These are phyloP conservation scores for Sminthopsis crassicaudata DNA, from an alignment of 2,113 vertebrate species.

Conservation along the genomic window DNA sequence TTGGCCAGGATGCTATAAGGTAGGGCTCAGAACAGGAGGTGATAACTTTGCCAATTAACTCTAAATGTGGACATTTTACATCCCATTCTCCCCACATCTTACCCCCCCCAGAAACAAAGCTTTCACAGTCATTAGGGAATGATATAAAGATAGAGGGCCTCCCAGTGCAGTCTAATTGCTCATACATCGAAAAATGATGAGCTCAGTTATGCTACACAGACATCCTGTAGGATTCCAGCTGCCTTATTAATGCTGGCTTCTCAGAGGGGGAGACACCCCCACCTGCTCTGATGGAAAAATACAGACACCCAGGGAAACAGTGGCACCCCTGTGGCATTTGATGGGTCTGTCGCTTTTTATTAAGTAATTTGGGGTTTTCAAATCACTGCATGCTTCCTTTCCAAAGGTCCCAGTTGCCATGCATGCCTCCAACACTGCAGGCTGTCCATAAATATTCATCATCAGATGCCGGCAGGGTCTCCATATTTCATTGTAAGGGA, in stretches of 20 bases:
- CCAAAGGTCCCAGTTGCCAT: slow-evolving; percentile 60
- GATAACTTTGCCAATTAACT: slow-evolving; percentile 81
- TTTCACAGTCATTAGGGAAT: slow-evolving; percentile 76
- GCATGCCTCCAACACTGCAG: slow-evolving; percentile 61
- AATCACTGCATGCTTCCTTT: slow-evolving; percentile 46
- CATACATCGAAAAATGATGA: slow-evolving; percentile 79
- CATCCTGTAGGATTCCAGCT: slow-evolving; percentile 73
- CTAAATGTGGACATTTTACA: slow-evolving; percentile 59
- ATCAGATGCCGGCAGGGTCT: slow-evolving; percentile 31
- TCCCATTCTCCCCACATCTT: not conserved
- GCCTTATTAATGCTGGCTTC: slow-evolving; percentile 71
- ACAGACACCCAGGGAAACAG: slow-evolving; percentile 62
- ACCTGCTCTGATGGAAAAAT: slow-evolving; percentile 72
- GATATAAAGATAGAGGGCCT: slow-evolving; percentile 79
- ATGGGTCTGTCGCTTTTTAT: slow-evolving; percentile 68
- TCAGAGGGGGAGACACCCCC: slow-evolving; percentile 64
- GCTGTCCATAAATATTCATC: slow-evolving; percentile 68
- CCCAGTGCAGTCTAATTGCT: slow-evolving; percentile 83
- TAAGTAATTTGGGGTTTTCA: slow-evolving; percentile 67
- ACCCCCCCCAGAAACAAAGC: slow-evolving; percentile 31
- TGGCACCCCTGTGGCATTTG: slow-evolving; percentile 58
- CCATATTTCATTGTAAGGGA: slow-evolving; percentile 45
- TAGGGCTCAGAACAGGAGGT: slow-evolving; percentile 75
- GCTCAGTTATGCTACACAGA: slow-evolving; percentile 63
- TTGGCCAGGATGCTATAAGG: slow-evolving; percentile 57